Conservation (phyloP, 1,140 invertebrate genomes). For the Apis cerana region DNA sequence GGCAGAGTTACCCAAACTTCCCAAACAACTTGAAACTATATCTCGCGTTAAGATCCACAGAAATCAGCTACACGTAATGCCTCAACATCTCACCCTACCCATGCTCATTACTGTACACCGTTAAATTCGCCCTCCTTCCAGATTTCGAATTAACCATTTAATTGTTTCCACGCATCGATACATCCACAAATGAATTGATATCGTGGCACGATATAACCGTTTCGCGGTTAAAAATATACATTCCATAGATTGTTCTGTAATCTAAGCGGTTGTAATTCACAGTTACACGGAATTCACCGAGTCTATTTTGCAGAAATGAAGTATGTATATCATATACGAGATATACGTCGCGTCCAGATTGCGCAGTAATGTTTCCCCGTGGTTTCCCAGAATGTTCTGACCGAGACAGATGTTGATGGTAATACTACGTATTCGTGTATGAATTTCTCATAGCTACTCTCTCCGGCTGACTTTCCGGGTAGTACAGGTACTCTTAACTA, state of each 20-base stretch:
- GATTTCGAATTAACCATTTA: not conserved
- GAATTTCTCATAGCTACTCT: not conserved
- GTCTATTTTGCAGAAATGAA: slow-evolving; percentile 10
- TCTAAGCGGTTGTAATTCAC: not conserved
- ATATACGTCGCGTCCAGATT: slow-evolving; percentile 1
- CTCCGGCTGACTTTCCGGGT: not conserved
- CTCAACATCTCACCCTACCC: not conserved
- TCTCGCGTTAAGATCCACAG: not conserved
- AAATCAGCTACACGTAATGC: not conserved
- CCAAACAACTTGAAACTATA: not conserved
- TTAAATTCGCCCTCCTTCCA: not conserved
- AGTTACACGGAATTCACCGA: not conserved
- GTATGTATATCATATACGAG: not conserved
- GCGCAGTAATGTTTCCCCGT: not conserved
- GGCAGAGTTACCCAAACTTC: not conserved
- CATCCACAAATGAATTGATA: no score
- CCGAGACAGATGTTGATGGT: slow-evolving; percentile 11
- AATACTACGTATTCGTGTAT: not conserved
- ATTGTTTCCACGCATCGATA: not conserved
- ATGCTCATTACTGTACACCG: no score
- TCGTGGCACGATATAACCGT: no score
- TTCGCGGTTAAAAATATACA: no score
- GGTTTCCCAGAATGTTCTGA: not conserved
- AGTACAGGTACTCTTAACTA: not conserved
- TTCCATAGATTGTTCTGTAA: no score